A percentile compares a stretch with the other conserved stretches of the same genome.
These are phyloP conservation scores for Vandiemenella viatica DNA, from an alignment of 2,888 invertebrate species.

Conservation along the genomic window DNA sequence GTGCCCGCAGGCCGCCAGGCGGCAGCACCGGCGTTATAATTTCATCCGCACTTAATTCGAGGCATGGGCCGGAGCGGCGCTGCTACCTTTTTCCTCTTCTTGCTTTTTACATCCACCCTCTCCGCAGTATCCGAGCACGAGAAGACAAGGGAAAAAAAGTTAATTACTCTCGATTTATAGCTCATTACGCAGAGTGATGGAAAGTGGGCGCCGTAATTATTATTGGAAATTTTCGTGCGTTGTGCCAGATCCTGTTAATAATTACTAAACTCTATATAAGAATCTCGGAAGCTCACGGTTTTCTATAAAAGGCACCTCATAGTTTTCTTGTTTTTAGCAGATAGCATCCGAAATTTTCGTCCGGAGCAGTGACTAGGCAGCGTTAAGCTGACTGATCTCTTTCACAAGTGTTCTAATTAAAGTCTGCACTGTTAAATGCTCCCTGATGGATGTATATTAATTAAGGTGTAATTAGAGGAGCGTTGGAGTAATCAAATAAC, in stretches of 20 bases:
- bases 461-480: constrained; percentile 5
- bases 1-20: too few species aligned
- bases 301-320: neutral
- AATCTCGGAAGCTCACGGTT: neutral
- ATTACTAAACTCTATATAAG: neutral
- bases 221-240: constrained; percentile 8
- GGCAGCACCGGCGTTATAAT: constrained; percentile 1
- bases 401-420: constrained; percentile 5
- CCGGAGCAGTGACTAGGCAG: neutral
- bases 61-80: constrained; percentile 1
- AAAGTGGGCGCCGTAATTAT: constrained; percentile 7
- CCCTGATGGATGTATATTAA: constrained; percentile 14
- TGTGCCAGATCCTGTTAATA: constrained; percentile 1
- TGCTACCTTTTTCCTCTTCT: too few species aligned
- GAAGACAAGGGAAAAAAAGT: constrained; percentile 9
- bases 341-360: too few species aligned
- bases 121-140: too few species aligned
- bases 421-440: constrained; percentile 9
- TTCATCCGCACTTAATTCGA: constrained; percentile 4
- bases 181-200: constrained; percentile 11
- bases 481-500: neutral
- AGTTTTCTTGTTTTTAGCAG: too few species aligned
- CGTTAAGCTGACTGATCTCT: neutral
- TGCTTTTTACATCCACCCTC: too few species aligned
- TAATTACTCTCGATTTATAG: constrained; percentile 14